phyloP scores from a whole-genome alignment of 2,888 invertebrate species.

The Acanthoscelides obtectus region DNA sequence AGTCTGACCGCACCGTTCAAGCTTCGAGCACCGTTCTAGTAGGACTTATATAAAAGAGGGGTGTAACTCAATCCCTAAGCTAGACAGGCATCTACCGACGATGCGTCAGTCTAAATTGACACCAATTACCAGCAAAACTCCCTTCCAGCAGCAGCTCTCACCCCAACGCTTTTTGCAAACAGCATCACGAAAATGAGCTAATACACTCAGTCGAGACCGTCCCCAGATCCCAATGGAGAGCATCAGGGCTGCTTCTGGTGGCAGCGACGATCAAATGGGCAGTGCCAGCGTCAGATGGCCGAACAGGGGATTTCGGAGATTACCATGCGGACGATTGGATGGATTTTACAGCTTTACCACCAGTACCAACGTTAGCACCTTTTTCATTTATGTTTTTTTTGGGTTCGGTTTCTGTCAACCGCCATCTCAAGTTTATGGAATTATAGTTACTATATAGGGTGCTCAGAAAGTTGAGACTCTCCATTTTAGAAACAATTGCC shows the following conservation, averaged over 20 bases:
- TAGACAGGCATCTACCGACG: constrained; percentile 41
- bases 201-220: constrained; percentile 37
- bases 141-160: constrained; percentile 35
- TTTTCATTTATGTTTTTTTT: no score
- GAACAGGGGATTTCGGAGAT: not conserved
- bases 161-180: constrained; percentile 43
- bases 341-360: no score
- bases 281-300: not conserved
- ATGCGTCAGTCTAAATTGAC: constrained; percentile 62
- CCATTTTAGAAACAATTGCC: no score
- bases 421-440: no score
- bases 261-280: not conserved
- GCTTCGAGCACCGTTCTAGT: not conserved
- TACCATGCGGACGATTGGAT: not conserved
- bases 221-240: not conserved
- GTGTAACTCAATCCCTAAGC: constrained; percentile 45
- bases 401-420: no score
- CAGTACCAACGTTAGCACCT: no score
- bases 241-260: not conserved
- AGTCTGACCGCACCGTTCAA: not conserved
- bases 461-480: no score
- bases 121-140: constrained; percentile 62
- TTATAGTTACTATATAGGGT: no score
- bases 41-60: constrained; percentile 20
- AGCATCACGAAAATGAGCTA: constrained; percentile 49